Evolutionary conservation across 2,113 vertebrate species (phyloP), one percentile per base, ranked within the genome.

Genomic region (Amphilophus citrinellus): DNA sequence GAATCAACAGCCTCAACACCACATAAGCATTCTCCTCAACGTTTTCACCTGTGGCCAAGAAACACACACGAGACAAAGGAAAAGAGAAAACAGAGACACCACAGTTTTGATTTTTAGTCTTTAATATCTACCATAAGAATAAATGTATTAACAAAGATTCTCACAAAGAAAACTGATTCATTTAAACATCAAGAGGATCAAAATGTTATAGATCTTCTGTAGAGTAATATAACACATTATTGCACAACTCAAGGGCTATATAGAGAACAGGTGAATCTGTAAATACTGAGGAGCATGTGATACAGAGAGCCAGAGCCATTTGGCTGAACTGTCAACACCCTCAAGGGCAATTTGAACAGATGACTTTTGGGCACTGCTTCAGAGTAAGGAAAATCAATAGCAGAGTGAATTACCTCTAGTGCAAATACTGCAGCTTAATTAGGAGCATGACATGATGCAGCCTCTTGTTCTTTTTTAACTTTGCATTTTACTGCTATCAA

Each of bases 21-120:
- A 98, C 97, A 7, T 98, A 99, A 22, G 98, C 98, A 8, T 99
- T 99, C 86, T 99, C 98, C 83, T 99, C 98, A 63, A 99, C 97
- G 2, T 98, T 99, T 80, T 99, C 98, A 84, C 98, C 98, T 99
- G 78, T 7, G 32, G n/a, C 77, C n/a, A 56, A 61, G 35, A 9
- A 83, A 76, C 4, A 2, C 17, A 75, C 1, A 61, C 5, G 62
- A 47, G 11, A 27, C 50, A 1, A 57, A 42, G 9, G 60, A 0
- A 3, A 32, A 5, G 3, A n/a, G 13, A 65, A 35, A 71, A 7
- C 50, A 7, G 17, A 53, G 17, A 6, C 15, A 17, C 50, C 15
- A 18, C 47, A n/a, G 6, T 39, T 60, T 78, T 77, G 30, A n/a
- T 77, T 68, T 57, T n/a, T 11, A 32, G 32, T 44, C 44, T 62